Base-by-base conservation (phyloP, 2,797 vertebrate genomes). In the Clarias laeviceps region DNA sequence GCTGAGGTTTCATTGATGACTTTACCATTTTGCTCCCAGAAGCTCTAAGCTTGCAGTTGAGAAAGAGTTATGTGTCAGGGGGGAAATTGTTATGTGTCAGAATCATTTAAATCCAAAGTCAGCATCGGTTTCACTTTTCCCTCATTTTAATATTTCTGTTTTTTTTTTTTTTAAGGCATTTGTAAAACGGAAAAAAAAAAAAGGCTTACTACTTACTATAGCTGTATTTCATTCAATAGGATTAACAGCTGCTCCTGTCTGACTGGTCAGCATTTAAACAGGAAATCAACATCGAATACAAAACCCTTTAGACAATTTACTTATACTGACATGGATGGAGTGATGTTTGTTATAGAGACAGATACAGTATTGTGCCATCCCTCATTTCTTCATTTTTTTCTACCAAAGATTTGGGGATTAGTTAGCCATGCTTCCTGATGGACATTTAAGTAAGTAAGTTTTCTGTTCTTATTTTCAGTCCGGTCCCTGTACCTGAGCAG, bases 11-110 rank as follows among this genome's bases (percentile, higher is more conserved):
- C 62, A 78, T 68, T 92, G 89, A 92, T 92, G 93, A 90, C n/a
- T 91, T 93, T 89, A 91, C 80, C 88, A 90, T 84, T 80, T 34
- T 37, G 24, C 83, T 89, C 82, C 88, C 90, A 66, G 86, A n/a
- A 84, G 74, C 62, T 50, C 84, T 70, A 83, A 79, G 82, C 24
- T 64, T 78, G 34, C 72, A 79, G 83, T 73, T 85, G 89, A 93
- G 90, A 92, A 86, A 88, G 65, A 56, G 82, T 54, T 59, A 78
- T 68, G 45, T 72, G 82, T 66, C 72, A 83, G 69, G 82, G 69
- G 82, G 22, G 64, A 76, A 73, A 32, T 37, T 79, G 59, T 45
- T 65, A 80, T 80, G 79, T 80, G 79, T 80, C 79, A 77, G 62
- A 59, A 77, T 61, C 72, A 32, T 69, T 69, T 45, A 78, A 34